These are phyloP conservation scores for Ochotona curzoniae DNA, from an alignment of 2,113 vertebrate species.

Conservation along the genomic window DNA sequence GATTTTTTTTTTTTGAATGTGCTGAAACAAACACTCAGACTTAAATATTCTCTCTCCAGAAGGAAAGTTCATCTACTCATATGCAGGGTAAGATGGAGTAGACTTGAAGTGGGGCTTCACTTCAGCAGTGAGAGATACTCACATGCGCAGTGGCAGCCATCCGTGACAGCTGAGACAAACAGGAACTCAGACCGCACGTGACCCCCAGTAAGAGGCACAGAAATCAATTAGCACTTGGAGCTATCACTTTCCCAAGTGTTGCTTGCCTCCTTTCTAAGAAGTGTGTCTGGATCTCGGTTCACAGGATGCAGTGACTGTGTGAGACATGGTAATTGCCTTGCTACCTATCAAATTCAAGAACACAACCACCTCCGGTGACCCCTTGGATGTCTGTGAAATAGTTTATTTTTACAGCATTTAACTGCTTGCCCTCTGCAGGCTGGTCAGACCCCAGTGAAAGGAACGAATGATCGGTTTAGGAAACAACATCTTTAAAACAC, in stretches of 20 bases:
- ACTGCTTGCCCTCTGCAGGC: conserved; percentile 59
- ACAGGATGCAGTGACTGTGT: conserved; percentile 37
- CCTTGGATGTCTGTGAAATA: conserved; percentile 47
- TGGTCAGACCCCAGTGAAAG: neutral
- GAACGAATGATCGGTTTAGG: conserved; percentile 44
- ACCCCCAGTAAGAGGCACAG: conserved; percentile 63
- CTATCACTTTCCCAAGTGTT: conserved; percentile 60
- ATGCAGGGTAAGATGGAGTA: neutral
- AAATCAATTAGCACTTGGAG: conserved; percentile 74
- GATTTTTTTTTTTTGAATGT: neutral
- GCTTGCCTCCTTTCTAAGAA: conserved; percentile 33
- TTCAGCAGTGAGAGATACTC: neutral
- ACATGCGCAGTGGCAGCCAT: neutral
- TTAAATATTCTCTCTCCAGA: neutral
- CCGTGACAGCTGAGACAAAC: conserved; percentile 33
- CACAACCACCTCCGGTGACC: neutral
- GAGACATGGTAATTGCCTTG: conserved; percentile 50
- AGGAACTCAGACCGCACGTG: conserved; percentile 45
- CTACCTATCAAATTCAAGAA: conserved; percentile 37
- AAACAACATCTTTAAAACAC: conserved; percentile 28
- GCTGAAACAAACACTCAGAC: neutral
- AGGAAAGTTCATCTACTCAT: neutral
- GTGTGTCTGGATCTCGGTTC: conserved; percentile 47
- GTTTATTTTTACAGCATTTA: conserved; percentile 44
- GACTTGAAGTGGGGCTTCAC: neutral